Evolutionary conservation across 2,113 vertebrate genomes (phyloP), one percentile per base, ranked within the genome.

Genomic region (Tor tambroides): DNA sequence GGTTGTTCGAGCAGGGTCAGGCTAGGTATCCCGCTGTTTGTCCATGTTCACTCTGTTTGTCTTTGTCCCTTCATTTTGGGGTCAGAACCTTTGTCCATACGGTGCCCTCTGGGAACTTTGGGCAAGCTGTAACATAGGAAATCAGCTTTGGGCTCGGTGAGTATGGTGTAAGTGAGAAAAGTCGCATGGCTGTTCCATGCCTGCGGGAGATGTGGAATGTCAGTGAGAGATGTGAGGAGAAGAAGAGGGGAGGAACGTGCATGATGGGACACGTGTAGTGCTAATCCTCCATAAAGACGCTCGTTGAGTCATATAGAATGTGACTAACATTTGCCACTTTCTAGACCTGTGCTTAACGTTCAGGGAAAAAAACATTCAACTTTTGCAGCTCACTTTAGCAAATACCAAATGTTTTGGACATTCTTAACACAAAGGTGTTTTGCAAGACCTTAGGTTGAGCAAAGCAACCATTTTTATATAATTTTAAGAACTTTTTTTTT

Each of bases 241-340:
- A 84, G 38, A 41, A 11, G 63, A 79, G 35, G 51, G 85, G 51
- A 88, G 30, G 76, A 72, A 43, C 41, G 41, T 79, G 78, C 26
- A 51, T 19, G 28, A 85, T 81, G 85, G 84, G 79, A 81, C 82
- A 88, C 77, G 72, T 91, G 87, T 43, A 85, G 83, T 86, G 81
- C 89, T 49, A 82, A 88, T 92, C 86, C 54, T 86, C 88, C 17
- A 95, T 94, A 95, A 94, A 94, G 93, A 89, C 86, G 38, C 65
- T 85, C 88, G 91, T 94, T 91, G 91, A 75, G 74, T 9, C 81
- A 84, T 65, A 89, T 84, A 91, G 7, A 83, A 80, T 46, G 63
- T 80, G 83, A 85, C 82, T 67, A 74, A 80, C 32, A 30, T 75
- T 63, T 54, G 76, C 38, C 38, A 38, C 77, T 83, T 28, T 51